phyloP scores from a whole-genome alignment of 2,888 invertebrate genomes.

The Mystacides longicornis region DNA sequence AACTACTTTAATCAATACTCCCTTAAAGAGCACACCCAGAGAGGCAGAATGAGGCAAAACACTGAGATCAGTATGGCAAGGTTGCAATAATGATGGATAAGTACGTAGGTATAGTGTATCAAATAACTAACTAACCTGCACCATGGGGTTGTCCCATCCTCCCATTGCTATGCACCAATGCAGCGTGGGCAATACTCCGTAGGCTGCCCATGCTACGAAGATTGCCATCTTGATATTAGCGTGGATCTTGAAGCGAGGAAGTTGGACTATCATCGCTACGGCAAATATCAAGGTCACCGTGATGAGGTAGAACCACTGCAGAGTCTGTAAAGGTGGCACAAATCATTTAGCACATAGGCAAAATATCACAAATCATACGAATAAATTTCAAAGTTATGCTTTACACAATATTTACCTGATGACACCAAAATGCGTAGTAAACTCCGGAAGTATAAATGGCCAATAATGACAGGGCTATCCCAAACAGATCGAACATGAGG shows the following conservation, averaged over 20 bases:
- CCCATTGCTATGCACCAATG: constrained; percentile 91
- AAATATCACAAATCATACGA: no score
- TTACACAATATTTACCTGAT: constrained; percentile 57
- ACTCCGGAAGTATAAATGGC: constrained; percentile 94
- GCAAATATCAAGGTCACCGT: constrained; percentile 76
- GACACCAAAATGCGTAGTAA: constrained; percentile 96
- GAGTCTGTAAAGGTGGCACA: constrained; percentile 54
- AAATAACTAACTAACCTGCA: constrained; percentile 69
- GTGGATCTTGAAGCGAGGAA: constrained; percentile 64
- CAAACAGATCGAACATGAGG: constrained; percentile 85
- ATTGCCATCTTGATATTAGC: constrained; percentile 68
- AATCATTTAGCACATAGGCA: no score
- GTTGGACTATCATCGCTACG: constrained; percentile 71
- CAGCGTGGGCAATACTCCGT: constrained; percentile 82
- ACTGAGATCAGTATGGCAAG: no score
- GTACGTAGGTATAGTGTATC: no score
- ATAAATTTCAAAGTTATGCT: neutral
- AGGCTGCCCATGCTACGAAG: constrained; percentile 80
- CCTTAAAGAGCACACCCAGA: no score
- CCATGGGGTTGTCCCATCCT: constrained; percentile 78
- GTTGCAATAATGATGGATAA: no score
- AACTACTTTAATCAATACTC: no score
- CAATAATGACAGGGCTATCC: constrained; percentile 84
- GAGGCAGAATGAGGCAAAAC: no score
- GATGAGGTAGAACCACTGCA: constrained; percentile 74